phyloP scores from a whole-genome alignment of 2,888 invertebrate genomes.

The Germaria angustata region DNA sequence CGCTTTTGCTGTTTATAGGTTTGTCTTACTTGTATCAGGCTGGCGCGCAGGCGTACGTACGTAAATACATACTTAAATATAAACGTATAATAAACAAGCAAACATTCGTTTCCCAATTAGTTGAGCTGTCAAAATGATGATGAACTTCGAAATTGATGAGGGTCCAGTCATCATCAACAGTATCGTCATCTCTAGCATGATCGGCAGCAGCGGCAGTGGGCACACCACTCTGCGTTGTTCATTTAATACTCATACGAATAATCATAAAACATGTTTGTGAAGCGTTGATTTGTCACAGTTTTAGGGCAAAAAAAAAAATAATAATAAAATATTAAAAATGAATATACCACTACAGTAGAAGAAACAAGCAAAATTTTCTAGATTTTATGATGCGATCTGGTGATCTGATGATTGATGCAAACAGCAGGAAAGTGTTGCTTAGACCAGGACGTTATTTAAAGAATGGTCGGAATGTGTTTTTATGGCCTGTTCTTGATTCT shows the following conservation, averaged over 20 bases:
- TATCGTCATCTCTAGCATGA: constrained; percentile 31
- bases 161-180: constrained; percentile 70
- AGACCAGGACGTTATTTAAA: constrained; percentile 6
- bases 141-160: constrained; percentile 75
- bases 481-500: not conserved
- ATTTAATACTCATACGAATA: constrained; percentile 52
- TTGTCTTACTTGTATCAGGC: not conserved
- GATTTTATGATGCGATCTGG: constrained; percentile 27
- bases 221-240: constrained; percentile 5
- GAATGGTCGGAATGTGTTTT: constrained; percentile 44
- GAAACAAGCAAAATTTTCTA: constrained; percentile 11
- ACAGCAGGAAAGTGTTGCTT: constrained; percentile 6
- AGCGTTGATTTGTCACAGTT: constrained; percentile 69
- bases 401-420: constrained; percentile 50
- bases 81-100: too few relatives aligned
- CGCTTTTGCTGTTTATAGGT: not conserved
- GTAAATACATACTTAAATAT: not conserved
- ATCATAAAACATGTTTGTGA: constrained; percentile 56
- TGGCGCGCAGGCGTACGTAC: constrained; percentile 8
- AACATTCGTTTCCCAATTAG: constrained; percentile 76
- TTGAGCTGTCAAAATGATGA: constrained; percentile 78
- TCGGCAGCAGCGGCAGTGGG: constrained; percentile 17
- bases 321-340: not conserved
- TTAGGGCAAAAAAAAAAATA: constrained; percentile 47
- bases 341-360: not conserved